Evolutionary conservation across 2,888 invertebrate species (phyloP).

Genomic region (Tetranychus piercei): DNA sequence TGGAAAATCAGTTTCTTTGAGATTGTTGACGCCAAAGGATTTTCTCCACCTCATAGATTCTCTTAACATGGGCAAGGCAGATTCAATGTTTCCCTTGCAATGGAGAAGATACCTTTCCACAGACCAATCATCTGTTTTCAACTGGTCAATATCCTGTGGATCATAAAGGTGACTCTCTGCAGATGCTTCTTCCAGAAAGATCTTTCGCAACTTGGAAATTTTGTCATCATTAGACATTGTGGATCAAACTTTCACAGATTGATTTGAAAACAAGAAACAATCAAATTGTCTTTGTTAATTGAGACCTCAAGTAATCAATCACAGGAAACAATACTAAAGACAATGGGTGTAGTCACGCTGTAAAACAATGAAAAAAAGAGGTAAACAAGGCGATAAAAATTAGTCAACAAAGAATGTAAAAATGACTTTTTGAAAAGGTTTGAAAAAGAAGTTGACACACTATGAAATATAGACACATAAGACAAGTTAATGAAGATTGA

Average conservation of each 20-base stretch:
- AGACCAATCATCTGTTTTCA: conserved; percentile 18
- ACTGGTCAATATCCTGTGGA: conserved; percentile 17
- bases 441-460: too few relatives aligned
- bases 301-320: too few relatives aligned
- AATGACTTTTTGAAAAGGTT: too few relatives aligned
- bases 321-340: too few relatives aligned
- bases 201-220: conserved; percentile 14
- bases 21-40: conserved; percentile 9
- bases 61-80: conserved; percentile 15
- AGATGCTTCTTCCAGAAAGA: conserved; percentile 15
- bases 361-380: too few relatives aligned
- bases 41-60: conserved; percentile 16
- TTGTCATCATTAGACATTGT: conserved; percentile 4
- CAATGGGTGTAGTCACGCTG: too few relatives aligned
- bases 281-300: neutral
- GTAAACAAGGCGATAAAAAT: too few relatives aligned
- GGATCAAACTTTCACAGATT: neutral
- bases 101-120: conserved; percentile 17
- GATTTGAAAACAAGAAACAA: neutral
- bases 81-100: conserved; percentile 10
- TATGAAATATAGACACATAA: too few relatives aligned
- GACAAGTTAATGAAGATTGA: too few relatives aligned
- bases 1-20: conserved; percentile 12
- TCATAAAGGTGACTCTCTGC: conserved; percentile 16
- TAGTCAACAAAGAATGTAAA: too few relatives aligned